phyloP scores from a whole-genome alignment of 2,797 vertebrate species.

The Falco naumanni region DNA sequence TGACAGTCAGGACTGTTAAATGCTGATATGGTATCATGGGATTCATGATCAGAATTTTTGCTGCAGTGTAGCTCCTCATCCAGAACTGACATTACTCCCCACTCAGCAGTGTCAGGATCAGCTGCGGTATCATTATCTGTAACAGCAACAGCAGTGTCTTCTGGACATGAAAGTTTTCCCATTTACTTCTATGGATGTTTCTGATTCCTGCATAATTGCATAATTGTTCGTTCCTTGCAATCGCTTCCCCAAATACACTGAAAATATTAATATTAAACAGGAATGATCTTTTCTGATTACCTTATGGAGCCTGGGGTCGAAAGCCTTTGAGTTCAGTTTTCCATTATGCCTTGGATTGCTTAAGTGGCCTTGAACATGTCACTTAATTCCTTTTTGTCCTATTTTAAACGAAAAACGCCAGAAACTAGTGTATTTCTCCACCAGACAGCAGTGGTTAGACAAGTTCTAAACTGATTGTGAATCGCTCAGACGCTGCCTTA shows the following conservation, averaged over 20 bases:
- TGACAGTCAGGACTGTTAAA: constrained; percentile 69
- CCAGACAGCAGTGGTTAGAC: not conserved
- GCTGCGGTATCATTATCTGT: constrained; percentile 63
- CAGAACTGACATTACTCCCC: constrained; percentile 74
- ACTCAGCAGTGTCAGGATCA: constrained; percentile 64
- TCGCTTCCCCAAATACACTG: not conserved
- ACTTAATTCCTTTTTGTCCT: not conserved
- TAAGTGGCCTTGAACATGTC: not conserved
- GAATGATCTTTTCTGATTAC: not conserved
- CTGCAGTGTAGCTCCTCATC: constrained; percentile 65
- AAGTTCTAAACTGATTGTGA: not conserved
- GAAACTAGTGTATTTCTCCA: not conserved
- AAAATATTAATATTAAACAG: not conserved
- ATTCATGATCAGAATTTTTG: constrained; percentile 77
- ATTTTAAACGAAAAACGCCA: not conserved
- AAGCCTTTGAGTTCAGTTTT: not conserved
- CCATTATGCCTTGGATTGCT: not conserved
- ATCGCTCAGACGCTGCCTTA: not conserved
- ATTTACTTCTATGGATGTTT: constrained; percentile 54
- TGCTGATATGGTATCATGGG: constrained; percentile 73
- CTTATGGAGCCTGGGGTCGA: not conserved
- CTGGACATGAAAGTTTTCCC: constrained; percentile 64
- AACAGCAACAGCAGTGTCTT: constrained; percentile 59
- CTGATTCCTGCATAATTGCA: constrained; percentile 30
- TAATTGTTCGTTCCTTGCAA: not conserved